Evolutionary conservation across 2,797 vertebrate genomes (phyloP), one percentile per base, ranked within the genome.

Genomic region (Notamacropus eugenii): DNA sequence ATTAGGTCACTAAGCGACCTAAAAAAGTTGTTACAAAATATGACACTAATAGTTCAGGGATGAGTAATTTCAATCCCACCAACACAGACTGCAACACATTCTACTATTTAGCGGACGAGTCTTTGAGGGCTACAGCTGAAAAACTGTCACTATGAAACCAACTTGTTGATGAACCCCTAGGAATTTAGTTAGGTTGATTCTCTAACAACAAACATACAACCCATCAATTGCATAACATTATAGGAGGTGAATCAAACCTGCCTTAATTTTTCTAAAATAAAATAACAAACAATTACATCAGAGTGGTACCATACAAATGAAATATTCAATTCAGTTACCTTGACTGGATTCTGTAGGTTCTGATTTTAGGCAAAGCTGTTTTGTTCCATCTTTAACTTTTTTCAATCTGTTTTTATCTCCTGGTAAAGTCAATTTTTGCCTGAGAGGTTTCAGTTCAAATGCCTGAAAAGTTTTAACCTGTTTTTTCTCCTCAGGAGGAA

Each of bases 361-460:
- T 6, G 97, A 96, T 95, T 98, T 98, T 94, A 98, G 96, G 0
- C 97, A 98, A 1, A 94, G 95, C 13, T 96, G 98, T 54, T 97
- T 98, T 0, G 94, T 56, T 95, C 99, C 99, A 94, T 98, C 98
- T 94, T 98, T 98, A 5, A 94, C 82, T 97, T 96, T 98, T 98
- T 99, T 99, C 92, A 99, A 98, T 54, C 99, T 98, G 54, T 99
- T 99, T 97, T 99, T 99, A 93, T 99, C 99, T 8, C 99, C 99
- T 0, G 99, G 98, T 29, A 99, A 98, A 93, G 99, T 98, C 52
- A 99, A 99, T 97, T 99, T 99, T 98, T 99, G 99, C 27, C 99
- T 99, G 46, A 99, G 99, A 57, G 99, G 99, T 98, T 99, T 99
- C 98, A 99, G 98, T 98, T 99, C 99, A 98, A 99, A 99, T 0